These are phyloP conservation scores for Helicoverpa assulta DNA, from an alignment of 2,888 invertebrate genomes.

Conservation along the genomic window DNA sequence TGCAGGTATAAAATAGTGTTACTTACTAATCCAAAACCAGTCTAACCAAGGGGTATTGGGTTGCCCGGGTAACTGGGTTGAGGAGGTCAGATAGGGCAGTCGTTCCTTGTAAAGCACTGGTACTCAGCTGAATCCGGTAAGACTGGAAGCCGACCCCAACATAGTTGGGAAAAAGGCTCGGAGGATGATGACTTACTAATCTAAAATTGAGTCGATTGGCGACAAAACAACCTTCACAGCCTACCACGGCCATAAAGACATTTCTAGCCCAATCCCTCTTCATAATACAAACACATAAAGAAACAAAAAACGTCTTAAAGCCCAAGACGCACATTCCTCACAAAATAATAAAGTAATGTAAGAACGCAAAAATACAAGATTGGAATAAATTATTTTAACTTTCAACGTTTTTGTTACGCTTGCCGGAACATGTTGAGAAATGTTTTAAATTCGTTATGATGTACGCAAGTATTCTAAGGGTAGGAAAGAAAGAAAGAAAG, in stretches of 20 bases:
- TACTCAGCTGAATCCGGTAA: no score
- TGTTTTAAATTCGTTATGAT: slow-evolving; percentile 33
- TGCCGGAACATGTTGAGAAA: neutral
- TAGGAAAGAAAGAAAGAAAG: slow-evolving; percentile 15
- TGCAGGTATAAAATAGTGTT: no score
- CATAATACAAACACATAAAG: slow-evolving; percentile 29
- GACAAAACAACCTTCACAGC: neutral
- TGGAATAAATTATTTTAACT: slow-evolving; percentile 56
- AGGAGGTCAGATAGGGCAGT: no score
- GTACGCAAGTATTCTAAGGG: slow-evolving; percentile 8
- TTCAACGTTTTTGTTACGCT: slow-evolving; percentile 47
- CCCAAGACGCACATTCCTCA: slow-evolving; percentile 27
- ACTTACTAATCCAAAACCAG: no score
- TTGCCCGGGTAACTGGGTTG: no score
- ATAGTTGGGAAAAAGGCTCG: no score
- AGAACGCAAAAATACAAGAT: slow-evolving; percentile 29
- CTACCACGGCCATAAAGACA: neutral
- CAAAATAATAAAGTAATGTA: slow-evolving; percentile 30
- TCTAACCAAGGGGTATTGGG: no score
- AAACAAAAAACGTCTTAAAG: slow-evolving; percentile 21
- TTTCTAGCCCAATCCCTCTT: neutral
- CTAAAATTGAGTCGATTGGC: no score
- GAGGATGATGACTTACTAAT: no score
- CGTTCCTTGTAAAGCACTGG: no score
- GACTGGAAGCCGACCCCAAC: no score